These are phyloP conservation scores for Hypomecis punctinalis DNA, from an alignment of 2,888 invertebrate species.

Conservation along the genomic window DNA sequence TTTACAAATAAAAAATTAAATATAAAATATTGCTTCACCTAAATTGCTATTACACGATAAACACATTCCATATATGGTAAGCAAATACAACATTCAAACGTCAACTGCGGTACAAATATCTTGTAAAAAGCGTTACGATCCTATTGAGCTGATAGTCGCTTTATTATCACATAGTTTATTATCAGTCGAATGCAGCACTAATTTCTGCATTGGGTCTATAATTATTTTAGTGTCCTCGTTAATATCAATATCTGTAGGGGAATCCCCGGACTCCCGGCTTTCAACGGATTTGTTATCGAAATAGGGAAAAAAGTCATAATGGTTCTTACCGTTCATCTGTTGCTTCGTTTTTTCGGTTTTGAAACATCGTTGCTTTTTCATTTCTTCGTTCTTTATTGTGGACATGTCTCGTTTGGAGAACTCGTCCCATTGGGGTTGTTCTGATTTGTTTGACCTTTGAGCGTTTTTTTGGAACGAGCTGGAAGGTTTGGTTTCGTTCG, in stretches of 20 bases:
- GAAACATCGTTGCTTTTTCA: slow-evolving; percentile 60
- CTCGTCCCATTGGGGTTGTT: slow-evolving; percentile 70
- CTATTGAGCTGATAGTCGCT: slow-evolving; percentile 80
- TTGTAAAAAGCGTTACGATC: slow-evolving; percentile 72
- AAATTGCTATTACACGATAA: slow-evolving; percentile 47
- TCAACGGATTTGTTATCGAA: slow-evolving; percentile 75
- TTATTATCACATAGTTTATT: slow-evolving; percentile 84
- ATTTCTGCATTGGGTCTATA: slow-evolving; percentile 82
- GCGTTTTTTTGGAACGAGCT: slow-evolving; percentile 62
- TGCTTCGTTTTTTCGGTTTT: slow-evolving; percentile 66
- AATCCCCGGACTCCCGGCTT: slow-evolving; percentile 43
- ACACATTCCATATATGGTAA: slow-evolving; percentile 52
- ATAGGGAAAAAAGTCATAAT: slow-evolving; percentile 79
- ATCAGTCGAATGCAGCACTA: slow-evolving; percentile 84
- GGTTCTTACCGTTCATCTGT: slow-evolving; percentile 68
- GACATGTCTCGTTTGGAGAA: slow-evolving; percentile 75
- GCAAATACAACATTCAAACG: slow-evolving; percentile 60
- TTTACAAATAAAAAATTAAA: slow-evolving; percentile 34
- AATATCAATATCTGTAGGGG: slow-evolving; percentile 37
- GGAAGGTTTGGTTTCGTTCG: slow-evolving; percentile 73
- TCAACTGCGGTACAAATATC: slow-evolving; percentile 65
- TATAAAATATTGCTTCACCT: slow-evolving; percentile 52
- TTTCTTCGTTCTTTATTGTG: slow-evolving; percentile 67
- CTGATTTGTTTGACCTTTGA: neutral
- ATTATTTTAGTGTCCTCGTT: slow-evolving; percentile 77